Percentiles rank a stretch among this genome's conserved stretches.
Conservation (phyloP, 2,113 vertebrate genomes). For the Cyanoramphus novaezelandiae region DNA sequence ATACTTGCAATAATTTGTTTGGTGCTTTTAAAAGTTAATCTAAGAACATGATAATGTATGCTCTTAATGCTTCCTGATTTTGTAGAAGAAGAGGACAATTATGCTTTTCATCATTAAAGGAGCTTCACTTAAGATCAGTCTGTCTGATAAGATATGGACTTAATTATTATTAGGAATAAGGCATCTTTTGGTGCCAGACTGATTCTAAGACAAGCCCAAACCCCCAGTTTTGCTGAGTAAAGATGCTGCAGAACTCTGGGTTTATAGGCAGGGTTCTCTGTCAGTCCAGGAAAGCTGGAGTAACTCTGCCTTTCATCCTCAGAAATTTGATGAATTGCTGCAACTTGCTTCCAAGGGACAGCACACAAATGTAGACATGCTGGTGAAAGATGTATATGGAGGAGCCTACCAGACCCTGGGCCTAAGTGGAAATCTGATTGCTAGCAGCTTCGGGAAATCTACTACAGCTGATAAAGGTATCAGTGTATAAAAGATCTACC, state of each 20-base stretch:
- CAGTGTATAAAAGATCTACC: too few species aligned
- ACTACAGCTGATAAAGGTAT: slow-evolving; percentile 92
- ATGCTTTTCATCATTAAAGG: neutral
- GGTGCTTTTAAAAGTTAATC: neutral
- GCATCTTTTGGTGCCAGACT: neutral
- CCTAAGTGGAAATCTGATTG: slow-evolving; percentile 93
- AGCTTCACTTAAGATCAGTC: neutral
- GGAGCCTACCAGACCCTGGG: slow-evolving; percentile 91
- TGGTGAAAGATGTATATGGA: slow-evolving; percentile 96
- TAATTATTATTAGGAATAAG: neutral
- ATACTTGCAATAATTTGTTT: neutral
- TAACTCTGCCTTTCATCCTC: slow-evolving; percentile 1
- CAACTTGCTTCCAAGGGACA: slow-evolving; percentile 93
- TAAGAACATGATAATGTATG: neutral
- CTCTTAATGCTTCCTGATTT: neutral
- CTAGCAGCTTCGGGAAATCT: slow-evolving; percentile 97
- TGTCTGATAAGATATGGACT: neutral
- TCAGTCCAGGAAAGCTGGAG: neutral
- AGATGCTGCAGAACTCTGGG: neutral
- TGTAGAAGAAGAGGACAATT: neutral
- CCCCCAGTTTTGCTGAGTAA: neutral
- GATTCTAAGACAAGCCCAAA: neutral
- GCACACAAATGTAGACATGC: slow-evolving; percentile 94
- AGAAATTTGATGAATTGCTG: slow-evolving; percentile 96
- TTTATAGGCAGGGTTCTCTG: neutral